Evolutionary conservation across 2,888 invertebrate genomes (phyloP), one percentile per base, ranked within the genome.

Genomic region (Dyspetes luteomarginatus): DNA sequence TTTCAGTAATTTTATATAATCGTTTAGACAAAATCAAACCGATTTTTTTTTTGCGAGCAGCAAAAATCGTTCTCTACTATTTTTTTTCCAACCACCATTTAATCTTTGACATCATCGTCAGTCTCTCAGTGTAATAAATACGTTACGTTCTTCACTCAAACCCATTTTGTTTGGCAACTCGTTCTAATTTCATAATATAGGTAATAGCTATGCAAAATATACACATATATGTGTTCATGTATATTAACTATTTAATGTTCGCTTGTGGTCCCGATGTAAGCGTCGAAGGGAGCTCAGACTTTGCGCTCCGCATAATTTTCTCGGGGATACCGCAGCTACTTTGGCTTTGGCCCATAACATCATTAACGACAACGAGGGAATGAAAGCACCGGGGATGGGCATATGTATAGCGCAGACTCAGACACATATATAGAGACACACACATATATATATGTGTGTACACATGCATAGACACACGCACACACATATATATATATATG

Each of bases 321-420:
- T 62, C 56, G 52, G 36, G 60, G 71, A 82, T 73, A 73, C 80
- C 60, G 12, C 50, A 68, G 58, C 55, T 78, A 73, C 81, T 78
- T 81, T 78, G 72, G 78, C n/a, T n/a, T n/a, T n/a, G n/a, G n/a
- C 74, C 72, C 17, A 56, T 81, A 80, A 83, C 71, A 68, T 73
- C 72, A 76, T 83, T 83, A 82, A 65, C 41, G 68, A 71, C 52
- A 45, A 68, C 67, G 81, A 68, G 72, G 56, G 64, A 77, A 73
- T 45, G 77, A 81, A 71, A 64, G 48, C 50, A 1, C 30, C 52
- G 22, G 60, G 65, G 48, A 17, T 28, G 24, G 48, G 55, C 19
- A 9, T 60, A 58, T 9, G n/a, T 9, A 4, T 30, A n/a, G n/a
- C n/a, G n/a, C n/a, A n/a, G n/a, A n/a, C n/a, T n/a, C n/a, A n/a